phyloP scores from a whole-genome alignment of 2,888 invertebrate genomes.

The Lycia hirtaria region DNA sequence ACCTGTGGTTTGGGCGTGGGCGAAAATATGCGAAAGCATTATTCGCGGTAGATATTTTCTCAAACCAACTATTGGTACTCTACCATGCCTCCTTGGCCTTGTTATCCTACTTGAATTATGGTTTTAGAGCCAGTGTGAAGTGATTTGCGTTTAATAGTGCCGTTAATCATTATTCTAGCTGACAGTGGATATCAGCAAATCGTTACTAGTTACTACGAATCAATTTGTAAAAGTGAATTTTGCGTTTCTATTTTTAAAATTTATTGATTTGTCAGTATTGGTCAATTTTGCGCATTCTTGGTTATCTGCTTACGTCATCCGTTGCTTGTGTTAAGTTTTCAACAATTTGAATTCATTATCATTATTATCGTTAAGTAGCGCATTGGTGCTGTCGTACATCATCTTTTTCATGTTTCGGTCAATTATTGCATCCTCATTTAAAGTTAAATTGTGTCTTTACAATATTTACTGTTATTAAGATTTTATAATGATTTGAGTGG shows the following conservation, averaged over 20 bases:
- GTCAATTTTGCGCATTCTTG: not conserved
- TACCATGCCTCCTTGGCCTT: slow-evolving; percentile 28
- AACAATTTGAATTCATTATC: not conserved
- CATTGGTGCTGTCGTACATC: not conserved
- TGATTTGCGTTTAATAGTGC: slow-evolving; percentile 16
- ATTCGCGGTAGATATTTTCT: slow-evolving; percentile 33
- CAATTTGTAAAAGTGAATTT: not conserved
- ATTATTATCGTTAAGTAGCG: not conserved
- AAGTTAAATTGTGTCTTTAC: slow-evolving; percentile 5
- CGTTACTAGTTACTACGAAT: not conserved
- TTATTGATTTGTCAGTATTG: not conserved
- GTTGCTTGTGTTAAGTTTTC: not conserved
- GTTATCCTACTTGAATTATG: slow-evolving; percentile 30
- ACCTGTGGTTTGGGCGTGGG: slow-evolving; percentile 71
- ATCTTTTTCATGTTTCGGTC: not conserved
- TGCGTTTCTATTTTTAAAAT: not conserved
- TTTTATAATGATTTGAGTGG: slow-evolving; percentile 26
- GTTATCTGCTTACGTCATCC: not conserved
- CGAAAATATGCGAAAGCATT: slow-evolving; percentile 67
- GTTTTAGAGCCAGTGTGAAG: slow-evolving; percentile 13
- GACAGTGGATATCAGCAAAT: slow-evolving; percentile 11
- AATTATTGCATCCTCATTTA: not conserved
- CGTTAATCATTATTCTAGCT: slow-evolving; percentile 15
- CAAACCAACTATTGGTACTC: slow-evolving; percentile 28
- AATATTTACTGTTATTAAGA: slow-evolving; percentile 24